phyloP scores from a whole-genome alignment of 2,113 vertebrate species.

The Meriones unguiculatus region DNA sequence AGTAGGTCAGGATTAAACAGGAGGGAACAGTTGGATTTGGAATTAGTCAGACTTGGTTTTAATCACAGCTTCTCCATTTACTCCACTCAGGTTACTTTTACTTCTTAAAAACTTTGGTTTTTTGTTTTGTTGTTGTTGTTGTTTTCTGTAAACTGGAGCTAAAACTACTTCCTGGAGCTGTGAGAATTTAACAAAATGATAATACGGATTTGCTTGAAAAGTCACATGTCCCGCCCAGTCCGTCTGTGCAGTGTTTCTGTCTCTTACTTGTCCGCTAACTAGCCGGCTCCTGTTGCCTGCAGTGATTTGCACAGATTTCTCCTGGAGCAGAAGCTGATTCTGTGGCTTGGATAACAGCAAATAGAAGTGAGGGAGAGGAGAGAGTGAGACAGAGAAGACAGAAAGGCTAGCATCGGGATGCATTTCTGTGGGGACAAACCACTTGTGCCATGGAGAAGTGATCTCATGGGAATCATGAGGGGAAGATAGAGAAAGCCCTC shows the following conservation, averaged over 20 bases:
- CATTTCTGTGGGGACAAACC: not conserved
- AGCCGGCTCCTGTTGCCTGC: not conserved
- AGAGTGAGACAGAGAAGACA: not conserved
- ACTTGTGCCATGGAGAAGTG: not conserved
- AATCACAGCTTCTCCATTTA: not conserved
- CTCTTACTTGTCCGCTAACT: not conserved
- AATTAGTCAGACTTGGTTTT: not conserved
- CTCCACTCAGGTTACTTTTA: not conserved
- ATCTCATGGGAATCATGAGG: not conserved
- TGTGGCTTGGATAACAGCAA: not conserved
- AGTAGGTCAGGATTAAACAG: not conserved
- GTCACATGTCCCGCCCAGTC: too few relatives aligned
- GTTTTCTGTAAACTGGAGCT: not conserved
- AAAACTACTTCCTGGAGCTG: not conserved
- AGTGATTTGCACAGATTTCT: not conserved
- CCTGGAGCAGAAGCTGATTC: not conserved
- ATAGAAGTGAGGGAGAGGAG: not conserved
- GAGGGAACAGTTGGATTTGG: not conserved
- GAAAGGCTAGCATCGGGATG: not conserved
- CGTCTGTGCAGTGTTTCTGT: not conserved
- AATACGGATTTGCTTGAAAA: not conserved
- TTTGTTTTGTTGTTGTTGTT: not conserved
- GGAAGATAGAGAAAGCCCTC: not conserved
- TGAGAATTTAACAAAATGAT: not conserved
- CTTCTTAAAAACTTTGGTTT: not conserved